These are phyloP conservation scores for Macropodus opercularis DNA, from an alignment of 2,797 vertebrate genomes.

Conservation along the genomic window DNA sequence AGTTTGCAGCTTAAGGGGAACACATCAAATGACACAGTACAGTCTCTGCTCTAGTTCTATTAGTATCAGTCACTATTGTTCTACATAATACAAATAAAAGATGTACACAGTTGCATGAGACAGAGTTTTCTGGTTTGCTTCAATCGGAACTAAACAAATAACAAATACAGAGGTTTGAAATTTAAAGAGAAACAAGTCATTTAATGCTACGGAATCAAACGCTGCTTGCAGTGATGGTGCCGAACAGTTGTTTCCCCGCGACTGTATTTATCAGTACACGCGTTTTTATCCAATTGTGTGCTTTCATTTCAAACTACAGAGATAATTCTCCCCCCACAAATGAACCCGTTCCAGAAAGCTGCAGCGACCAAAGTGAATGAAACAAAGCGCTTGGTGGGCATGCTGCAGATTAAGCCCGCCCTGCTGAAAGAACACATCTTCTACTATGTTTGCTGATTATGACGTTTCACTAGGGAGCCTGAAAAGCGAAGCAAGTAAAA, in stretches of 20 bases:
- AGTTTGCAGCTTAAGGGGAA: constrained; percentile 57
- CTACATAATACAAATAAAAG: constrained; percentile 39
- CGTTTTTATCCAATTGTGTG: constrained; percentile 6
- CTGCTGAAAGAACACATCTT: constrained; percentile 46
- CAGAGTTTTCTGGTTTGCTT: constrained; percentile 35
- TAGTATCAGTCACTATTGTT: constrained; percentile 47
- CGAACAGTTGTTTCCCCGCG: neutral
- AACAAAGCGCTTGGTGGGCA: constrained; percentile 50
- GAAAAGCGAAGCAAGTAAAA: constrained; percentile 41
- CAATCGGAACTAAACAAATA: constrained; percentile 19
- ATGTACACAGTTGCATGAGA: constrained; percentile 29
- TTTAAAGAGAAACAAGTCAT: neutral
- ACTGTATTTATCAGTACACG: neutral
- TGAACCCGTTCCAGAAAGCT: constrained; percentile 21
- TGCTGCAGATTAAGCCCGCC: constrained; percentile 50
- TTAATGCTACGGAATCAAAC: constrained; percentile 25
- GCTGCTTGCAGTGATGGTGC: constrained; percentile 63
- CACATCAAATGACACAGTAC: constrained; percentile 53
- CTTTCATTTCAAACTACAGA: constrained; percentile 19
- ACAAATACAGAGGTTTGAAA: constrained; percentile 1
- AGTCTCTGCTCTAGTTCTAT: constrained; percentile 47
- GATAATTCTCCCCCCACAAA: constrained; percentile 10
- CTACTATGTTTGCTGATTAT: constrained; percentile 52
- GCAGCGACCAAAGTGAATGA: constrained; percentile 33
- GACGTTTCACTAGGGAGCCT: constrained; percentile 53